Base-by-base conservation (phyloP, 2,888 invertebrate genomes). In the Nineta flava region DNA sequence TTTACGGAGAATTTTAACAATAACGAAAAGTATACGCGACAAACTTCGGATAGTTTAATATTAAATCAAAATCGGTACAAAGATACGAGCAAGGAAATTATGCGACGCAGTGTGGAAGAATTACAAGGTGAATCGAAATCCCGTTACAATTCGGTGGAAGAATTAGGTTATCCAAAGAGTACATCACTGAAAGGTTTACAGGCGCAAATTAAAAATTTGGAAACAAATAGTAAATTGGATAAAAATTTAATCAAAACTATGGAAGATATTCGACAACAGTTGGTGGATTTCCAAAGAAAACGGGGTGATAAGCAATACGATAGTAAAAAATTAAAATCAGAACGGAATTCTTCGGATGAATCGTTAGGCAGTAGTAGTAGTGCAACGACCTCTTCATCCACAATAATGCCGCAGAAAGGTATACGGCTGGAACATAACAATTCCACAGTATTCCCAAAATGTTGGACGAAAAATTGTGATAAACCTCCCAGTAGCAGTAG, bases 401-500 rank as follows among this genome's bases (percentile, higher is more conserved):
- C 38, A 15, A 6, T 15, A 38, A 15, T 38, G n/a, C 15, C n/a
- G 4, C 38, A 38, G 7, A 38, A 38, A 38, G 38, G 38, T 44
- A 21, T 19, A 13, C 19, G 44, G n/a, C 44, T 26, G 10, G 44
- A 44, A 44, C 19, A 44, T 19, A 44, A 44, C n/a, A 19, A 13
- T 17, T 19, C 35, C n/a, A 17, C 26, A 35, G 41, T 48, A 35
- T 48, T 48, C 26, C 40, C 49, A 35, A 49, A 49, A 35, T 45
- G 41, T 13, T 45, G 44, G 34, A 35, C 21, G 15, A 44, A 45
- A 35, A 49, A 31, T 44, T 34, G 44, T 34, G 35, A 49, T 45
- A 48, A 21, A 19, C 26, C 42, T 9, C 46, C 38, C 9, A 35
- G 48, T 7, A 48, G 54, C 38, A 58, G 56, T 19, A 63, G 59